Evolutionary conservation across 2,113 vertebrate genomes (phyloP).

Genomic region (Siniperca chuatsi): DNA sequence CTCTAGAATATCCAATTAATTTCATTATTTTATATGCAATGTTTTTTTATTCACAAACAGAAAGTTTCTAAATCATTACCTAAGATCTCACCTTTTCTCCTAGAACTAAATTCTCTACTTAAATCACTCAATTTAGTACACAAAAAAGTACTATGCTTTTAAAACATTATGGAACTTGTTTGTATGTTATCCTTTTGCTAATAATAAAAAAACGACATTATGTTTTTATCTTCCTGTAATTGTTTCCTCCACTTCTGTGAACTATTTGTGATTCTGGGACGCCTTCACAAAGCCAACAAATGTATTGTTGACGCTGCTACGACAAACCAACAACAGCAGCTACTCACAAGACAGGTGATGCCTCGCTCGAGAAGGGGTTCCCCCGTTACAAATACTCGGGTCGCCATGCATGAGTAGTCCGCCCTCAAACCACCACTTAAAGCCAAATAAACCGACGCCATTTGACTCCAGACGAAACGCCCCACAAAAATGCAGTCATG

Average conservation of each 20-base stretch:
- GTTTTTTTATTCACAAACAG: background rate
- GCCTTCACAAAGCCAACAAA: background rate
- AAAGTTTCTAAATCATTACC: too few relatives aligned
- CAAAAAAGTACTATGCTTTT: too few relatives aligned
- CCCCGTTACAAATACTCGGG: slow-evolving; percentile 77
- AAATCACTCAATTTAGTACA: too few relatives aligned
- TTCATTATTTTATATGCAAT: background rate
- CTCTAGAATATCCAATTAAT: background rate
- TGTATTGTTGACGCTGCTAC: background rate
- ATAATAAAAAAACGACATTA: background rate
- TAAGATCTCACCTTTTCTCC: too few relatives aligned
- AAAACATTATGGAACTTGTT: too few relatives aligned
- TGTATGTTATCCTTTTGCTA: too few relatives aligned
- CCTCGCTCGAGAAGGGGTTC: slow-evolving; percentile 79
- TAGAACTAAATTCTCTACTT: too few relatives aligned
- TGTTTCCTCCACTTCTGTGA: background rate
- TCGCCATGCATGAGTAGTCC: background rate
- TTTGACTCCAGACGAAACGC: background rate
- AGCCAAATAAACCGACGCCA: background rate
- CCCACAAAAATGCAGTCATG: background rate
- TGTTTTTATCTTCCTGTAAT: background rate
- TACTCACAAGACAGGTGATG: slow-evolving; percentile 87
- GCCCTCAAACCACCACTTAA: background rate
- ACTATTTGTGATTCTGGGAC: background rate
- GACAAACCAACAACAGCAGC: background rate